Evolutionary conservation across 2,888 invertebrate genomes (phyloP), one percentile per base, ranked within the genome.

Genomic region (Scotopteryx bipunctaria): DNA sequence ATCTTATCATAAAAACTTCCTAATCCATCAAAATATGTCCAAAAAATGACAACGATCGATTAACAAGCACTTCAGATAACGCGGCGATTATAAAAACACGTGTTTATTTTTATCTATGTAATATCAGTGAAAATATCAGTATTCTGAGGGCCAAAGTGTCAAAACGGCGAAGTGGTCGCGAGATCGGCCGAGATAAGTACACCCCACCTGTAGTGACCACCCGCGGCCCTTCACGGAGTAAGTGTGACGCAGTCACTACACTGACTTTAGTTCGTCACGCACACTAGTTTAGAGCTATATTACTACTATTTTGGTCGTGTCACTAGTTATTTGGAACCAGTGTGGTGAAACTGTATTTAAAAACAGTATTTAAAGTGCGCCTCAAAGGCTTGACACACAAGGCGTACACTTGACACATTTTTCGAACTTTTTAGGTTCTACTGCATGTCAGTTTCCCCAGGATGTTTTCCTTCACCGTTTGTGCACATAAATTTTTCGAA

Each of bases 161-260:
- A 82, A 82, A 83, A 83, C 83, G 73, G 76, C 79, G 77, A 76
- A 84, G 79, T 81, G 81, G 80, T 75, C 80, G 80, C 67, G 65
- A 76, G 87, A 86, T 88, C 72, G 78, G 61, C 63, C 63, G 75
- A 73, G 82, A 83, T 80, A 80, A 75, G 64, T 55, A 44, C 64
- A 71, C 82, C 83, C 81, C 76, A 80, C 81, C 79, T 77, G 78
- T 72, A 67, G 63, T 55, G 61, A 49, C 60, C 55, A 35, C 40
- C n/a, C n/a, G 56, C 64, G 64, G 52, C 37, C 52, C 57, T 56
- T 59, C 51, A 56, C 52, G 19, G 36, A 54, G 58, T 55, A 55
- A 15, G 42, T 49, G 48, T 49, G 25, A 55, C 55, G 38, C 29
- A 31, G 15, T 33, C n/a, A n/a, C n/a, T n/a, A n/a, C n/a, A n/a